Conservation (phyloP, 2,113 vertebrate genomes). For the Psilopsiagon aymara region DNA sequence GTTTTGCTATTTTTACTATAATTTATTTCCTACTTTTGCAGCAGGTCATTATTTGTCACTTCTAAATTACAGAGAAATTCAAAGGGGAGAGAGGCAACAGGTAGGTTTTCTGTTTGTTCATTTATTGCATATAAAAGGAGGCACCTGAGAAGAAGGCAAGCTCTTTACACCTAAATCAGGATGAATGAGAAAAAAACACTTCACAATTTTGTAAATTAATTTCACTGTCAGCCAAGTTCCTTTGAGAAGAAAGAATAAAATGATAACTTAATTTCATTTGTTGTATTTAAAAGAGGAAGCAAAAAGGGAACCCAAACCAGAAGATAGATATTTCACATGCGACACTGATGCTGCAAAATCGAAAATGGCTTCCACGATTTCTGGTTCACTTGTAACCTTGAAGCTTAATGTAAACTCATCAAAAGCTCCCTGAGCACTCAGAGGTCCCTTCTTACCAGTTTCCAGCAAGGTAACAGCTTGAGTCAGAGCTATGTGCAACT, state of each 20-base stretch:
- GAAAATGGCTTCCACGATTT: fast-evolving
- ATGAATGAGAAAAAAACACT: background rate
- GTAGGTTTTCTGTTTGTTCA: background rate
- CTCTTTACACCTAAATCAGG: background rate
- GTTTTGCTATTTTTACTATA: background rate
- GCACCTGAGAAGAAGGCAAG: background rate
- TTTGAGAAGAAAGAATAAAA: background rate
- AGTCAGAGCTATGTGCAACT: background rate
- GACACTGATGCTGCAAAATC: background rate
- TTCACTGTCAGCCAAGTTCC: background rate
- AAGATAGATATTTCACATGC: fast-evolving
- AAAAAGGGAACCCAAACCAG: background rate
- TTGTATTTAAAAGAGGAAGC: background rate
- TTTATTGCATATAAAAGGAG: background rate
- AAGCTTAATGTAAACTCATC: background rate
- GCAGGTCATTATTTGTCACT: background rate
- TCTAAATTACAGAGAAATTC: background rate
- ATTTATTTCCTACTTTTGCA: background rate
- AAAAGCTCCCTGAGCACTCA: background rate
- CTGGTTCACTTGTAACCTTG: background rate
- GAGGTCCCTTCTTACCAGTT: background rate
- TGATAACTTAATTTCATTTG: background rate
- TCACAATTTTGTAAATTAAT: background rate
- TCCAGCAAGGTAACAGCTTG: background rate
- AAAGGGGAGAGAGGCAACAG: background rate